Evolutionary conservation across 1,140 invertebrate genomes (phyloP).

Genomic region (Diabrotica undecimpunctata): DNA sequence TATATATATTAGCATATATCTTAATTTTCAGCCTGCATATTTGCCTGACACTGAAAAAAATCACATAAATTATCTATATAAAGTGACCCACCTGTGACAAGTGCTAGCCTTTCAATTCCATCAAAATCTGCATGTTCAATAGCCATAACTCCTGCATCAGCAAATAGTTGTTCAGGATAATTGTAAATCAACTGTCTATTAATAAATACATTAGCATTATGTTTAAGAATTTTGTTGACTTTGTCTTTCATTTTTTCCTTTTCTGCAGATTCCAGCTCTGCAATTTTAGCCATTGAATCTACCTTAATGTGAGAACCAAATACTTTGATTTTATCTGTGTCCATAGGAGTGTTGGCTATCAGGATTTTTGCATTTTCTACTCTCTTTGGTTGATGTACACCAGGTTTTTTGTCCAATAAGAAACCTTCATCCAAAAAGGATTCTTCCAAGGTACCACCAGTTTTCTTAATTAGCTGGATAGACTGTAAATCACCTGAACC

Average conservation of each 20-base stretch:
- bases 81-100: constrained; percentile 77
- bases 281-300: constrained; percentile 97
- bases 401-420: constrained; percentile 93
- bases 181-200: constrained; percentile 99
- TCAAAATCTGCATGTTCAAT: constrained; percentile 99
- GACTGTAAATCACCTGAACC: constrained; percentile 85
- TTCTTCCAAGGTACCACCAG: constrained; percentile 86
- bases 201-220: constrained; percentile 98
- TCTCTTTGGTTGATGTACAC: constrained; percentile 82
- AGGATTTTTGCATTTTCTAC: constrained; percentile 94
- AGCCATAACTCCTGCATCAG: constrained; percentile 97
- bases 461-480: constrained; percentile 97
- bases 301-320: constrained; percentile 97
- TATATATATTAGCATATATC: too few relatives aligned
- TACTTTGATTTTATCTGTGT: constrained; percentile 99
- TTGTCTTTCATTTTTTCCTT: constrained; percentile 99
- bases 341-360: constrained; percentile 99
- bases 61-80: neutral
- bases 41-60: too few relatives aligned
- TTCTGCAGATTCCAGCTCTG: constrained; percentile 95
- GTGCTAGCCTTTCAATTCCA: constrained; percentile 93
- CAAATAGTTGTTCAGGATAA: constrained; percentile 99
- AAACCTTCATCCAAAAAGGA: constrained; percentile 99
- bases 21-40: too few relatives aligned
- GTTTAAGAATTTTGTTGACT: constrained; percentile 93